Evolutionary conservation across 2,797 vertebrate genomes (phyloP).

Genomic region (Spinus olivaceus): DNA sequence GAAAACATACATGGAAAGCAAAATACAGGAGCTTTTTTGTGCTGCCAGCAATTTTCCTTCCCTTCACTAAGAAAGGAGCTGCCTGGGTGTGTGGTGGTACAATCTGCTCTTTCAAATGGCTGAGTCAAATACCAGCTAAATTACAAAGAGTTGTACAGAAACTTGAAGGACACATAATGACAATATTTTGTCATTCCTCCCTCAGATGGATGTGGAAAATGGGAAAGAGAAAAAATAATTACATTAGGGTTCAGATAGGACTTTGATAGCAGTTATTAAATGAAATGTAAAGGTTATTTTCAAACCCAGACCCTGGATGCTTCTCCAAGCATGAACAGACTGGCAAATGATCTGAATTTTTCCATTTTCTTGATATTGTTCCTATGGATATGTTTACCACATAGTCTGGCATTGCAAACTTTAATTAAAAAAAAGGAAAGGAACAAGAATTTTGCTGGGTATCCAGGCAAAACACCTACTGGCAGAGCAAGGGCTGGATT

Average conservation of each 20-base stretch:
- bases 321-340: slow-evolving; percentile 3
- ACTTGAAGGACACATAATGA: slow-evolving; percentile 46
- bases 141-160: neutral
- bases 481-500: neutral
- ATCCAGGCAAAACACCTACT: neutral
- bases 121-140: slow-evolving; percentile 51
- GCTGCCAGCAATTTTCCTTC: slow-evolving; percentile 37
- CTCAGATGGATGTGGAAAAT: neutral
- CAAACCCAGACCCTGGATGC: neutral
- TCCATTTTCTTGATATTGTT: slow-evolving; percentile 20
- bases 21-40: slow-evolving; percentile 33
- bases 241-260: slow-evolving; percentile 37
- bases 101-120: slow-evolving; percentile 33
- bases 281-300: slow-evolving; percentile 50
- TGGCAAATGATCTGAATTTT: slow-evolving; percentile 18
- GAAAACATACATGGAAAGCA: neutral
- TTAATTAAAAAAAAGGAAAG: neutral
- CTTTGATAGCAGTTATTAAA: slow-evolving; percentile 58
- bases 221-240: neutral
- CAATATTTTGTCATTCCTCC: slow-evolving; percentile 52
- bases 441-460: neutral
- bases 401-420: neutral
- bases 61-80: neutral
- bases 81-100: neutral
- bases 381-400: slow-evolving; percentile 1